Evolutionary conservation across 2,797 vertebrate genomes (phyloP).

Genomic region (Enteromius viviparus): DNA sequence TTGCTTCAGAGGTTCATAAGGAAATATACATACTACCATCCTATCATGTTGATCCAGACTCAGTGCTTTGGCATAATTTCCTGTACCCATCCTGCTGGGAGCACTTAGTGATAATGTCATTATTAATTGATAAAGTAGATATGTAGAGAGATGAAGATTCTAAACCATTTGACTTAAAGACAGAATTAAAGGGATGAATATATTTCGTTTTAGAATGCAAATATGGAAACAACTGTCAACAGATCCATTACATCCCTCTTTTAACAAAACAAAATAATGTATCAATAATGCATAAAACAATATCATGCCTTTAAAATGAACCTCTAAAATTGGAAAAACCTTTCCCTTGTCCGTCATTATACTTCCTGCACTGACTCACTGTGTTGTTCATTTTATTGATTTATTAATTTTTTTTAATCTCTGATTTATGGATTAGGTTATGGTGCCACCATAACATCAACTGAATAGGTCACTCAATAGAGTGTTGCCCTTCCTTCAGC

Average conservation of each 20-base stretch:
- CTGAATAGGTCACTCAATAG: conserved; percentile 44
- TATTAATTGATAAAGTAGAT: not conserved
- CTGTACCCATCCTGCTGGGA: not conserved
- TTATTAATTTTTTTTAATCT: not conserved
- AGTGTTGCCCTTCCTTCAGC: conserved; percentile 2
- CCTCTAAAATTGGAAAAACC: conserved; percentile 16
- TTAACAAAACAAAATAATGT: not conserved
- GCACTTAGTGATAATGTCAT: conserved; percentile 22
- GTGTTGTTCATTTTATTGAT: not conserved
- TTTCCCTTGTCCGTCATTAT: not conserved
- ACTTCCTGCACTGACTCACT: conserved; percentile 6
- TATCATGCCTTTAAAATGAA: not conserved
- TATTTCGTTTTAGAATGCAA: not conserved
- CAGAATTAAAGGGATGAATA: not conserved
- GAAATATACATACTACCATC: not conserved
- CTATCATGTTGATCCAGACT: conserved; percentile 14
- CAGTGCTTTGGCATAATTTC: conserved; percentile 28
- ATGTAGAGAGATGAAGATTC: not conserved
- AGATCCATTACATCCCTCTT: not conserved
- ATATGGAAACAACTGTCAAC: not conserved
- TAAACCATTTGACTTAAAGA: not conserved
- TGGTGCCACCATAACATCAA: not conserved
- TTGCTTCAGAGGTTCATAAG: conserved; percentile 21
- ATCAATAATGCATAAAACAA: not conserved
- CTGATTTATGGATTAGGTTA: conserved; percentile 9